A percentile compares a stretch with the other conserved stretches of the same genome.
phyloP scores from a whole-genome alignment of 2,888 invertebrate species.

The Quadriops clusia region DNA sequence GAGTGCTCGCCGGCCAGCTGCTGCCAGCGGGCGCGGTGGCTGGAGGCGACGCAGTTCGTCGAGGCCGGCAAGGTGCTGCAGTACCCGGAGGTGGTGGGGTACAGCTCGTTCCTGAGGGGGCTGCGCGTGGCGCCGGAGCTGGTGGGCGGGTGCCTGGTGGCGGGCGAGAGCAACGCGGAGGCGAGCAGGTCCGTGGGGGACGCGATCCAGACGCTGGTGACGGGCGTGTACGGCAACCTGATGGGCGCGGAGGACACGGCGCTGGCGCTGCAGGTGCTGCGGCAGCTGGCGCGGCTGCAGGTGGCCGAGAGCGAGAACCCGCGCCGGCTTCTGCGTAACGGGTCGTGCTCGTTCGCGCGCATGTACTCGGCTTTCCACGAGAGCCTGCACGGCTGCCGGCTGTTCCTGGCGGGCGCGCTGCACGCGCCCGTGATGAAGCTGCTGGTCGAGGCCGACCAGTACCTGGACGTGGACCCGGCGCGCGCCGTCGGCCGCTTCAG shows the following conservation, averaged over 20 bases:
- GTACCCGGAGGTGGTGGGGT: no score
- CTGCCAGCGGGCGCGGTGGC: conserved; percentile 52
- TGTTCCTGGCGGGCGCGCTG: conserved; percentile 85
- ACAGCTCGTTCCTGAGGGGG: conserved; percentile 54
- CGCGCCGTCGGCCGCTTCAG: no score
- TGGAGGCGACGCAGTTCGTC: conserved; percentile 47
- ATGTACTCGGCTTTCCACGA: conserved; percentile 84
- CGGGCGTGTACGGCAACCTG: conserved; percentile 62
- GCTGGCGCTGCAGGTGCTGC: conserved; percentile 49
- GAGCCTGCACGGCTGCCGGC: conserved; percentile 77
- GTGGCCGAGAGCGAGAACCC: conserved; percentile 58
- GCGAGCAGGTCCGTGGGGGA: conserved; percentile 24
- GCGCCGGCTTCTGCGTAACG: conserved; percentile 65
- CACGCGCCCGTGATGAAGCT: conserved; percentile 86
- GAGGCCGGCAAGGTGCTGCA: conserved; percentile 48
- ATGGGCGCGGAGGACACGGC: conserved; percentile 64
- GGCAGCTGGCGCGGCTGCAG: conserved; percentile 60
- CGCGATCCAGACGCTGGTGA: conserved; percentile 45
- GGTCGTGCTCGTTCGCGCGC: conserved; percentile 76
- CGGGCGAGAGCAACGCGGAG: conserved; percentile 47
- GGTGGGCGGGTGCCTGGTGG: conserved; percentile 55
- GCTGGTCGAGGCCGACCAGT: conserved; percentile 81
- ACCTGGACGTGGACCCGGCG: conserved; percentile 82
- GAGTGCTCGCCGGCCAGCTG: conserved; percentile 65
- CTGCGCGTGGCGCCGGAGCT: conserved; percentile 58